Evolutionary conservation across 2,113 vertebrate species (phyloP).

Genomic region (Glaucomys volans): DNA sequence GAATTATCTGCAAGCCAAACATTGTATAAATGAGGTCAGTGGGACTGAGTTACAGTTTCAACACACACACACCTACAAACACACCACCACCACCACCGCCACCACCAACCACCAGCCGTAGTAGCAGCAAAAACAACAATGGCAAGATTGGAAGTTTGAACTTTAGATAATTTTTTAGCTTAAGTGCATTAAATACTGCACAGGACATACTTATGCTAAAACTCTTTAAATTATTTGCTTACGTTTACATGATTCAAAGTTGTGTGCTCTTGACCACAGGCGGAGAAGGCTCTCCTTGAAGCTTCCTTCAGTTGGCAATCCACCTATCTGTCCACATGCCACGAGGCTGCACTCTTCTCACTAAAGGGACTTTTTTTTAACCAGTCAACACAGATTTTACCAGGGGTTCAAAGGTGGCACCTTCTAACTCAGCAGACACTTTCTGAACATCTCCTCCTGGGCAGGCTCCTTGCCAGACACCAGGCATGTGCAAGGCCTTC

Average conservation of each 20-base stretch:
- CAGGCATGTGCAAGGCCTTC: rapidly evolving
- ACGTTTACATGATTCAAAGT: background rate
- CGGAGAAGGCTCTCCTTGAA: background rate
- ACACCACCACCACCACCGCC: background rate
- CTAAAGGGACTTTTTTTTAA: background rate
- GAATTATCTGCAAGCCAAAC: background rate
- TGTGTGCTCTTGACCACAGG: background rate
- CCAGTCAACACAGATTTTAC: background rate
- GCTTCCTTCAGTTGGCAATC: background rate
- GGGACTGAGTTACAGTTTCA: background rate
- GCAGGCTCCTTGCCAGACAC: rapidly evolving
- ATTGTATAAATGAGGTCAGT: background rate
- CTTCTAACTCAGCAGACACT: background rate
- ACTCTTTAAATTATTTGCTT: background rate
- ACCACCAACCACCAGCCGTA: too few relatives aligned
- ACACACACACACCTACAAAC: background rate
- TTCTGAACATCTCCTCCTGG: background rate
- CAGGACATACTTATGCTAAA: background rate
- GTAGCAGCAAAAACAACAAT: background rate
- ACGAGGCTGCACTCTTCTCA: background rate
- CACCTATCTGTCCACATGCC: background rate
- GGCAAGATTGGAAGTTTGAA: background rate
- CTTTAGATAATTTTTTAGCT: background rate
- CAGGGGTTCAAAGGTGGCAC: background rate
- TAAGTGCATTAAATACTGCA: background rate